A percentile compares a stretch with the other conserved stretches of the same genome.
These are phyloP conservation scores for Strix uralensis DNA, from an alignment of 2,113 vertebrate genomes.

Conservation along the genomic window DNA sequence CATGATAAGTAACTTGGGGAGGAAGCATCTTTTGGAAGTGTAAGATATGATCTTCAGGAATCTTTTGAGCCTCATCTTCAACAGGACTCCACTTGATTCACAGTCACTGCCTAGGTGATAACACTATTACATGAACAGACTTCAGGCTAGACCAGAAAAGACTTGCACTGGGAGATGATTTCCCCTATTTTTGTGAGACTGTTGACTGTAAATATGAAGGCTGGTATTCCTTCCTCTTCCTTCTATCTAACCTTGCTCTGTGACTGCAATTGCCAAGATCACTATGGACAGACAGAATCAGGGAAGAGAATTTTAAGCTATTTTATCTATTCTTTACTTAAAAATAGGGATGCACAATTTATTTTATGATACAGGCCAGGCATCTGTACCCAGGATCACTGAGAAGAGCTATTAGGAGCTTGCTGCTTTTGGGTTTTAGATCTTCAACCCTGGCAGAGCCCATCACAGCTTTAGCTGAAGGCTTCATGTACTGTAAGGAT, in stretches of 20 bases:
- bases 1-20: neutral
- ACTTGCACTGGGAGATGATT: neutral
- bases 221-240: neutral
- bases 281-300: neutral
- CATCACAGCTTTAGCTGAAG: neutral
- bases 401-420: neutral
- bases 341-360: neutral
- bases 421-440: neutral
- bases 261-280: neutral
- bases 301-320: neutral
- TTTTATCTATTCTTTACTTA: neutral
- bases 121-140: neutral
- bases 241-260: neutral
- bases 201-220: neutral
- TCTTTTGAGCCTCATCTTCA: neutral
- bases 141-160: neutral
- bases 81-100: neutral
- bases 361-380: neutral
- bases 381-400: neutral
- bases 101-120: neutral
- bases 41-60: neutral
- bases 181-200: neutral
- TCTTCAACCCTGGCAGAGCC: neutral
- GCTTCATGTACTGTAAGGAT: fast-evolving
- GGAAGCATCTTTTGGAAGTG: neutral